These are phyloP conservation scores for Syngnathus scovelli DNA, from an alignment of 2,113 vertebrate genomes.

Conservation along the genomic window DNA sequence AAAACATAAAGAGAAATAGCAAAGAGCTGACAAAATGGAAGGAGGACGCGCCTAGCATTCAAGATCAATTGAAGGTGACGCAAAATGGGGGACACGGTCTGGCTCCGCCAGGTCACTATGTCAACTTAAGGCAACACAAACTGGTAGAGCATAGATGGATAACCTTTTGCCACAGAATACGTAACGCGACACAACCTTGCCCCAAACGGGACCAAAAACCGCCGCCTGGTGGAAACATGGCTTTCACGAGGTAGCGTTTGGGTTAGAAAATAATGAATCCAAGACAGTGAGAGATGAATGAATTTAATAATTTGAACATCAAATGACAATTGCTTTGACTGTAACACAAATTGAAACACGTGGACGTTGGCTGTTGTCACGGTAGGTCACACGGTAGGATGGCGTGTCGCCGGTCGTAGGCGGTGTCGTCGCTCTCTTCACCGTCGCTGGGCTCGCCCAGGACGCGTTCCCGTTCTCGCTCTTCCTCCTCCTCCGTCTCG, in stretches of 20 bases:
- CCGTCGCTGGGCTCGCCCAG: conserved; percentile 64
- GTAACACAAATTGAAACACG: not conserved
- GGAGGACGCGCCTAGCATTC: not conserved
- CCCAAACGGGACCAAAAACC: not conserved
- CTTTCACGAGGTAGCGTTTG: not conserved
- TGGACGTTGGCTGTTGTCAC: conserved; percentile 30
- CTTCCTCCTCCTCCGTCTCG: conserved; percentile 70
- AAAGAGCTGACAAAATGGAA: not conserved
- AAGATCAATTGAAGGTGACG: not conserved
- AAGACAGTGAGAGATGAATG: conserved; percentile 14
- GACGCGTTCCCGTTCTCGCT: conserved; percentile 62
- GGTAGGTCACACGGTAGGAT: conserved; percentile 63
- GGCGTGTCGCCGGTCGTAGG: conserved; percentile 67
- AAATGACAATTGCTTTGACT: not conserved
- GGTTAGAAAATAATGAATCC: conserved; percentile 18
- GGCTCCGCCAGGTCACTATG: not conserved
- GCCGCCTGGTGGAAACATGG: not conserved
- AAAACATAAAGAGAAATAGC: not conserved
- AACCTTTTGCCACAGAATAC: not conserved
- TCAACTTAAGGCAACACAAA: not conserved
- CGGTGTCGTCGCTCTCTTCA: conserved; percentile 74
- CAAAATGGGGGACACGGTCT: not conserved
- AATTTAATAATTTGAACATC: not conserved
- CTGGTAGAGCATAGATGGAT: not conserved
- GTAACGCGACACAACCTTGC: too few relatives aligned